phyloP scores from a whole-genome alignment of 2,113 vertebrate species.

The Balaenoptera acutorostrata region DNA sequence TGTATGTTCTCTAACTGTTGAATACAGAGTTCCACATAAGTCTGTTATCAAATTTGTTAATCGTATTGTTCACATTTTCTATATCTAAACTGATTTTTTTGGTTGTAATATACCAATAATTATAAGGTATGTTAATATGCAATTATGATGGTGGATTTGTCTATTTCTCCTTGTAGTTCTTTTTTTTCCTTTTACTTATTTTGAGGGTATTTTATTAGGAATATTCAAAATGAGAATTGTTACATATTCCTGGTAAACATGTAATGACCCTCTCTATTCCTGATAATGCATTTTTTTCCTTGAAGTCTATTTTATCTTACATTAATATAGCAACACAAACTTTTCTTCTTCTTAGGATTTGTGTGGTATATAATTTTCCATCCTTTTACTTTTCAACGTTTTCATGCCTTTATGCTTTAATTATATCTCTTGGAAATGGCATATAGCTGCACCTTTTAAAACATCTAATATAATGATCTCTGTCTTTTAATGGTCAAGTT shows the following conservation, averaged over 20 bases:
- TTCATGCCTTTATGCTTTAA: slow-evolving; percentile 28
- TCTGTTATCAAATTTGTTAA: slow-evolving; percentile 40
- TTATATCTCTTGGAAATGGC: slow-evolving; percentile 26
- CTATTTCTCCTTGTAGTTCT: slow-evolving; percentile 46
- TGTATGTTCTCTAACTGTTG: slow-evolving; percentile 53
- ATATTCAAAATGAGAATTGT: slow-evolving; percentile 53
- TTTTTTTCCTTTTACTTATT: slow-evolving; percentile 43
- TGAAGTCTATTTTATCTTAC: slow-evolving; percentile 31
- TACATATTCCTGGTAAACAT: slow-evolving; percentile 47
- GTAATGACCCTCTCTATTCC: slow-evolving; percentile 40
- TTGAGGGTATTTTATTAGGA: slow-evolving; percentile 40
- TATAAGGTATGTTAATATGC: slow-evolving; percentile 43
- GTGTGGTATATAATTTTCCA: slow-evolving; percentile 42
- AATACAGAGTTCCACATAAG: slow-evolving; percentile 44
- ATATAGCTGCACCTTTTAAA: slow-evolving; percentile 31
- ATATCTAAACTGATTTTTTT: slow-evolving; percentile 32
- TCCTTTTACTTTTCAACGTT: slow-evolving; percentile 30
- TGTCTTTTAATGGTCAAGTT: slow-evolving; percentile 49
- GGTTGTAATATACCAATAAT: slow-evolving; percentile 36
- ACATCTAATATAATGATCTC: background rate
- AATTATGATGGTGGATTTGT: slow-evolving; percentile 33
- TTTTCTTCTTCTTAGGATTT: slow-evolving; percentile 56
- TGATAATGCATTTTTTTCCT: slow-evolving; percentile 34
- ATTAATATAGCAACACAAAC: slow-evolving; percentile 28
- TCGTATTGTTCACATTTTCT: slow-evolving; percentile 49